Evolutionary conservation across 64 coral and sea anemone genomes (phyloP), one percentile per base, ranked within the genome.

Genomic region (Stylophora pistillata): DNA sequence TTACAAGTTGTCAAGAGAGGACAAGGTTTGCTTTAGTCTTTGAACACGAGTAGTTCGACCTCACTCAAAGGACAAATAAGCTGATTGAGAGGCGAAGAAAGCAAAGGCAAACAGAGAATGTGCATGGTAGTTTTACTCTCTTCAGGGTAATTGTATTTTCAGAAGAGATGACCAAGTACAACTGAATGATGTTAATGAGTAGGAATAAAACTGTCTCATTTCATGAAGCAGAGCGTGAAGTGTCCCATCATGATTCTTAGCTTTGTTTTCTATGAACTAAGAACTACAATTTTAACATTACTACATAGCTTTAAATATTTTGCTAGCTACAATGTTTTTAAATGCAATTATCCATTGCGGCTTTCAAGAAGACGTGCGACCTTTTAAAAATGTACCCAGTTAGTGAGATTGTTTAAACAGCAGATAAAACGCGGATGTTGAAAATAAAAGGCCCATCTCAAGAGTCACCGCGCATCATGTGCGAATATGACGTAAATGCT

Each of bases 111-210:
- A 71, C 37, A 68, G 12, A 55, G 23, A 13, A 15, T 56, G 26
- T 17, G n/a, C 23, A 23, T 55, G 74, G 3, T n/a, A 10, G n/a
- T 78, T 78, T 56, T 53, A 18, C 56, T 56, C 2, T 21, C 52
- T 78, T 25, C 75, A 68, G 12, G 56, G 75, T 78, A 56, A 23
- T 14, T 78, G 53, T 78, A 78, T 56, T 78, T 57, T 27, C 74
- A 77, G 21, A 55, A 4, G 55, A 77, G 23, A 23, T 53, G 18
- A 73, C 10, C 33, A n/a, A 76, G 20, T 41, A 23, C 13, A 76
- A 68, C 64, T 28, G 64, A 25, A 26, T 25, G 23, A 68, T 23
- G 10, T 23, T n/a, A 21, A n/a, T 5, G 23, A 25, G 10, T 12
- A n/a, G 64, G 0, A 25, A 28, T 11, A 27, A 23, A 64, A 23